Evolutionary conservation across 1,140 invertebrate species (phyloP).

Genomic region (Penaeus vannamei): DNA sequence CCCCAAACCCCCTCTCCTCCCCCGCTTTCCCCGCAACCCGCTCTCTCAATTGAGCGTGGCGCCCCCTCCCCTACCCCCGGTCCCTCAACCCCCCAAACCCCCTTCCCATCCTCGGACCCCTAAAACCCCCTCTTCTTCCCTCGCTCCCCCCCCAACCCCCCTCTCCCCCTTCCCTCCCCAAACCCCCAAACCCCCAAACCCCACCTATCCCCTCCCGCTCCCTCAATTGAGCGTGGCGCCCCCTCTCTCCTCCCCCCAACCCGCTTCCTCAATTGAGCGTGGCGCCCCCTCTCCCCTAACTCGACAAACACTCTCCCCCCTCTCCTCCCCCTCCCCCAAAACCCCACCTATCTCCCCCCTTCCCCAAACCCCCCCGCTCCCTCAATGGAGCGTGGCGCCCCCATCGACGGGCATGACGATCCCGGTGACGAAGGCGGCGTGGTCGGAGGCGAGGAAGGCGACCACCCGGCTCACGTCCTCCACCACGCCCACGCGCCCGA

Average conservation of each 20-base stretch:
- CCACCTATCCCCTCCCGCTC: neutral
- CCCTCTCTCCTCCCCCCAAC: neutral
- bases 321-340: neutral
- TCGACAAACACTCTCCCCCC: neutral
- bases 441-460: constrained; percentile 86
- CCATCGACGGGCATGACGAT: constrained; percentile 86
- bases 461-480: constrained; percentile 86
- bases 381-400: constrained; percentile 83
- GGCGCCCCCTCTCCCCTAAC: neutral
- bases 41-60: too few relatives aligned
- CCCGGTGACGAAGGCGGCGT: constrained; percentile 87
- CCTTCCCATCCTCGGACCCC: neutral
- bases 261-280: too few relatives aligned
- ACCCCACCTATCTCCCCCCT: neutral
- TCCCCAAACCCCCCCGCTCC: constrained; percentile 46
- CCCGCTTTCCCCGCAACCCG: neutral
- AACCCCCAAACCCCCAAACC: too few relatives aligned
- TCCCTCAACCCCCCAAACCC: neutral
- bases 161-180: neutral
- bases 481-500: constrained; percentile 82
- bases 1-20: too few relatives aligned
- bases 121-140: neutral
- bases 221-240: too few relatives aligned
- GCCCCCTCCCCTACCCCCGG: neutral
- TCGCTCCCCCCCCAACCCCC: neutral